These are phyloP conservation scores for Sebastes nivosus DNA, from an alignment of 2,797 vertebrate species.

Conservation along the genomic window DNA sequence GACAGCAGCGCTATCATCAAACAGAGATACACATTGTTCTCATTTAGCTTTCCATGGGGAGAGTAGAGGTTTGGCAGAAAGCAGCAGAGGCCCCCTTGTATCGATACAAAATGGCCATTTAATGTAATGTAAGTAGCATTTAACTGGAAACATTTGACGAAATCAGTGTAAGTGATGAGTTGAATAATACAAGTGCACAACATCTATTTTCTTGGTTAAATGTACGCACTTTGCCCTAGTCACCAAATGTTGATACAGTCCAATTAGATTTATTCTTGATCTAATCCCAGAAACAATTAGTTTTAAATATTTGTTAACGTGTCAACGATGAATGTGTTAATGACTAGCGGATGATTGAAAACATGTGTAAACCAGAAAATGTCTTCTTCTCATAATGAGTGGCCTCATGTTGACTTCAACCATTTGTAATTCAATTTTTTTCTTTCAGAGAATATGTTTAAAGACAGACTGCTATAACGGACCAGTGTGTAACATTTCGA, in stretches of 20 bases:
- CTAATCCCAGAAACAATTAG: not conserved
- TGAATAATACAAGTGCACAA: constrained; percentile 11
- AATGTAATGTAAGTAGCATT: constrained; percentile 43
- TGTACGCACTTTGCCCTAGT: not conserved
- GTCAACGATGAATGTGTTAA: not conserved
- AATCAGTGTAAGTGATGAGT: not conserved
- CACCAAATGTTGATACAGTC: not conserved
- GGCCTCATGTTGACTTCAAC: constrained; percentile 6
- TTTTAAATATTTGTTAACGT: constrained; percentile 22
- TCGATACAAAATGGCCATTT: constrained; percentile 53
- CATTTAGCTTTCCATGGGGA: constrained; percentile 68
- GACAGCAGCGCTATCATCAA: constrained; percentile 52
- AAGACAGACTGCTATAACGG: not conserved
- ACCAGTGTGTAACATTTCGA: no score
- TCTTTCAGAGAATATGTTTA: not conserved
- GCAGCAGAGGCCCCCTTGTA: constrained; percentile 42
- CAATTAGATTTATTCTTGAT: not conserved
- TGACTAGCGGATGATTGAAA: constrained; percentile 22
- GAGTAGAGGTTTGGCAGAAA: constrained; percentile 60
- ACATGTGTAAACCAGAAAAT: constrained; percentile 13
- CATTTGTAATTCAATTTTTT: constrained; percentile 1
- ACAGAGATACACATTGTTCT: constrained; percentile 72
- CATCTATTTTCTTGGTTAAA: not conserved
- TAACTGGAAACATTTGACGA: constrained; percentile 57
- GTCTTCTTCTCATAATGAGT: constrained; percentile 11